phyloP scores from a whole-genome alignment of 2,888 invertebrate species.

The Tetanocera ferruginea region DNA sequence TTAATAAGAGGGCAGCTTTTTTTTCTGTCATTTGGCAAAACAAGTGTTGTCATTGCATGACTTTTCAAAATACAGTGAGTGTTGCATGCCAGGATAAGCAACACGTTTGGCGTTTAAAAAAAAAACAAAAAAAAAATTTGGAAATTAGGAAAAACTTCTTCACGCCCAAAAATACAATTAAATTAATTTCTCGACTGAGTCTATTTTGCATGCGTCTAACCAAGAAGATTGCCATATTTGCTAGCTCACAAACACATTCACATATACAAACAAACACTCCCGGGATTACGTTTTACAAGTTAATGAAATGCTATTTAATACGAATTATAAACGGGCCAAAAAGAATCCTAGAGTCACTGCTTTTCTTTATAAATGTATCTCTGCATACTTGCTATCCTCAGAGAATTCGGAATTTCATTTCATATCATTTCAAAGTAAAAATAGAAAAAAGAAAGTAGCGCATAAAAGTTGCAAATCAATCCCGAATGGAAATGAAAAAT shows the following conservation, averaged over 20 bases:
- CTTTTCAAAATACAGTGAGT: constrained; percentile 43
- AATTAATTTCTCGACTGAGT: constrained; percentile 64
- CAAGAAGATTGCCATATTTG: not conserved
- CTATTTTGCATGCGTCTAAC: constrained; percentile 20
- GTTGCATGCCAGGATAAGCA: constrained; percentile 7
- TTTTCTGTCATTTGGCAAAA: constrained; percentile 50
- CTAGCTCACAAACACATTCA: not conserved
- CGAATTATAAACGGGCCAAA: constrained; percentile 36
- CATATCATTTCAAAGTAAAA: constrained; percentile 36
- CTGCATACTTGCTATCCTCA: not conserved
- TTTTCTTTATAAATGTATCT: too few relatives aligned
- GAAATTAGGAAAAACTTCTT: constrained; percentile 59
- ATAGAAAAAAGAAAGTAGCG: constrained; percentile 40
- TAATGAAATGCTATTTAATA: constrained; percentile 47
- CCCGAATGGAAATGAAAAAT: constrained; percentile 52
- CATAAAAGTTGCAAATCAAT: constrained; percentile 63
- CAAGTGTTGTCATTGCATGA: constrained; percentile 66
- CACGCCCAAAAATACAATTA: constrained; percentile 55
- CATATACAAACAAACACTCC: not conserved
- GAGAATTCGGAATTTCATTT: constrained; percentile 23
- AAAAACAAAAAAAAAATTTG: not conserved
- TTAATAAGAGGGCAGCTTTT: not conserved
- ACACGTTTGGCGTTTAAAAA: not conserved
- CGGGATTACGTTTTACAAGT: constrained; percentile 13
- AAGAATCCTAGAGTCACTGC: not conserved